Percentiles rank a stretch among this genome's conserved stretches.
Conservation (phyloP, 2,113 vertebrate genomes). For the Gnathonemus longibarbis region DNA sequence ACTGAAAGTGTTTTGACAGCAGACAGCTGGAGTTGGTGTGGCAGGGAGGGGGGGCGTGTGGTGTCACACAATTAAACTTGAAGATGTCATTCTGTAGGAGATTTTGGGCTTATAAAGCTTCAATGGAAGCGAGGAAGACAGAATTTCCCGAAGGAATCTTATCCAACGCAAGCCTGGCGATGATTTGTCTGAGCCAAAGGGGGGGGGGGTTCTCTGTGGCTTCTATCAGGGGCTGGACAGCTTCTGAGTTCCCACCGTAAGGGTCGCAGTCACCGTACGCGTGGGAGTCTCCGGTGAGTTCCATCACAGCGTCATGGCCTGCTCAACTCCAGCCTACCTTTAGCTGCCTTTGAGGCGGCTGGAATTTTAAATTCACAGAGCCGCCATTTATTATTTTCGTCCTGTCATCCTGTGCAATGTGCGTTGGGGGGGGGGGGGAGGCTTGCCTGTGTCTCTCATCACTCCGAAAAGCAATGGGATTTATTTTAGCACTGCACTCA, state of each 20-base stretch:
- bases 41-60: background rate
- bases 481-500: slow-evolving; percentile 23
- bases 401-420: slow-evolving; percentile 34
- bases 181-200: slow-evolving; percentile 11
- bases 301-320: slow-evolving; percentile 30
- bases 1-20: background rate
- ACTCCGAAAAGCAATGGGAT: slow-evolving; percentile 33
- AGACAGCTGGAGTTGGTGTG: background rate
- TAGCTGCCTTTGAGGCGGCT: slow-evolving; percentile 25
- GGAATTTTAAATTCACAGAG: slow-evolving; percentile 37
- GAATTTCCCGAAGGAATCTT: slow-evolving; percentile 18
- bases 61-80: slow-evolving; percentile 1
- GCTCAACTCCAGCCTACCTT: slow-evolving; percentile 42
- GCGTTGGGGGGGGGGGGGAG: background rate
- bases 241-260: slow-evolving; percentile 20
- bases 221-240: background rate
- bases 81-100: background rate
- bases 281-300: background rate
- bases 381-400: slow-evolving; percentile 19
- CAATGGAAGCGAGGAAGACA: slow-evolving; percentile 9
- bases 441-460: slow-evolving; percentile 30
- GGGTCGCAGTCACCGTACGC: background rate
- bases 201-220: background rate
- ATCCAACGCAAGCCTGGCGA: background rate
- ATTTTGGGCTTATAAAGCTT: slow-evolving; percentile 1